phyloP scores from a whole-genome alignment of 1,140 invertebrate species.

The Ceratosolen fusciceps region DNA sequence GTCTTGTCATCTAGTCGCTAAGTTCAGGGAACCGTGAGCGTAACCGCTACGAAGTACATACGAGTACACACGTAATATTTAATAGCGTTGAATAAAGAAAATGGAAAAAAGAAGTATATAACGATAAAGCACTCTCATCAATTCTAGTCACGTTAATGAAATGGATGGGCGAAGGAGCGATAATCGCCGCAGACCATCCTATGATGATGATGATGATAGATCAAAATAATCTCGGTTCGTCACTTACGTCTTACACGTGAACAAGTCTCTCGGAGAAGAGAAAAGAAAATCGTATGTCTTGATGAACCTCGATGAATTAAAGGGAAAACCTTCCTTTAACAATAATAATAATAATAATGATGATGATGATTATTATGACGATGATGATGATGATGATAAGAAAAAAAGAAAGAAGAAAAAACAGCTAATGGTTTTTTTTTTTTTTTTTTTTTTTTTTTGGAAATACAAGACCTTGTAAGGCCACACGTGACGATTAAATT shows the following conservation, averaged over 20 bases:
- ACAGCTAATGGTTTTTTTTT: too few species aligned
- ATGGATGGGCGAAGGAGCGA: neutral
- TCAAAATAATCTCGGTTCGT: neutral
- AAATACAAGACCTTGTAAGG: slow-evolving; percentile 19
- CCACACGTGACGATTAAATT: slow-evolving; percentile 34
- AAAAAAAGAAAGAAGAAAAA: too few species aligned
- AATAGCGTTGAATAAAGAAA: slow-evolving; percentile 29
- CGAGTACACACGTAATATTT: slow-evolving; percentile 5
- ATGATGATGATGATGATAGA: neutral
- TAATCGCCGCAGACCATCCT: neutral
- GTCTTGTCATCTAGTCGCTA: slow-evolving; percentile 12
- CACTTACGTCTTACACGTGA: slow-evolving; percentile 12
- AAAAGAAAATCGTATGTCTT: slow-evolving; percentile 37
- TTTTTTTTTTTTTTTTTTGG: slow-evolving; percentile 19
- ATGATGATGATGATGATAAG: too few species aligned
- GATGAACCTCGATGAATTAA: slow-evolving; percentile 26
- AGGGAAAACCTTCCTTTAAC: neutral
- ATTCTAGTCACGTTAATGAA: slow-evolving; percentile 44
- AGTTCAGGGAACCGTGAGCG: slow-evolving; percentile 22
- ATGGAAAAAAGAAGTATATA: slow-evolving; percentile 26
- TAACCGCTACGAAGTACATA: slow-evolving; percentile 3
- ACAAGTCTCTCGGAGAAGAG: neutral
- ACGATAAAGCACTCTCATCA: slow-evolving; percentile 26
- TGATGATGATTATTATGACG: too few species aligned
- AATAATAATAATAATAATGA: too few species aligned